These are phyloP conservation scores for Drosophila mauritiana DNA, from an alignment of 1,140 invertebrate genomes.

Conservation along the genomic window DNA sequence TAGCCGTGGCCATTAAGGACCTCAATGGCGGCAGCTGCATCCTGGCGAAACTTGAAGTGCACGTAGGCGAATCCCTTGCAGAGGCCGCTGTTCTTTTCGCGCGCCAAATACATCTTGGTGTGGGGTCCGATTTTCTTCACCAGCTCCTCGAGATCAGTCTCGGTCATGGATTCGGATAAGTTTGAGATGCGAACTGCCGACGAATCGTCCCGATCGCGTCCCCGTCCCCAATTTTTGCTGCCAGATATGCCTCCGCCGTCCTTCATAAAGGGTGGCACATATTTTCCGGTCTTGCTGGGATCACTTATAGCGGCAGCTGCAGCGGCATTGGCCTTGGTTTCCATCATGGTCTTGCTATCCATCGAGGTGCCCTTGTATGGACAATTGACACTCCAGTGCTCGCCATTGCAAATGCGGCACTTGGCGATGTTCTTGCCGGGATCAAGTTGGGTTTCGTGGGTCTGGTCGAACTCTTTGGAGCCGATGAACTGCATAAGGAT, in stretches of 20 bases:
- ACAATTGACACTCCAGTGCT: constrained; percentile 99
- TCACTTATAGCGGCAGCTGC: constrained; percentile 65
- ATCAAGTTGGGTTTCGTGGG: constrained; percentile 89
- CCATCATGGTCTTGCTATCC: constrained; percentile 86
- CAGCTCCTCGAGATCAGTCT: constrained; percentile 97
- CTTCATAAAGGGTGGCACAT: constrained; percentile 94
- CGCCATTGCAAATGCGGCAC: constrained; percentile 97
- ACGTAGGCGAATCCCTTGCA: constrained; percentile 98
- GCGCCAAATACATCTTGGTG: constrained; percentile 94
- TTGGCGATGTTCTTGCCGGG: constrained; percentile 90
- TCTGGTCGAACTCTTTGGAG: constrained; percentile 92
- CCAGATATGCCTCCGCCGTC: constrained; percentile 88
- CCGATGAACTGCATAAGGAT: constrained; percentile 97
- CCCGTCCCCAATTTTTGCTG: constrained; percentile 84
- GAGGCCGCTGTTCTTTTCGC: constrained; percentile 91
- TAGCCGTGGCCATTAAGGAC: constrained; percentile 97
- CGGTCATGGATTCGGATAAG: constrained; percentile 97
- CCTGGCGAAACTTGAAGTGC: constrained; percentile 94
- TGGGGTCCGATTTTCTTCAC: constrained; percentile 88
- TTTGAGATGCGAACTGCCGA: constrained; percentile 98
- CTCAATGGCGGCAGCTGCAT: constrained; percentile 96
- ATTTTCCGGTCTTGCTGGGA: constrained; percentile 87
- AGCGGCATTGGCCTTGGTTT: constrained; percentile 70
- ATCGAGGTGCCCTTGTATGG: constrained; percentile 96
- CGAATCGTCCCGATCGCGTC: constrained; percentile 91